These are phyloP conservation scores for Hirudo medicinalis DNA, from an alignment of 1,140 invertebrate genomes.

Conservation along the genomic window DNA sequence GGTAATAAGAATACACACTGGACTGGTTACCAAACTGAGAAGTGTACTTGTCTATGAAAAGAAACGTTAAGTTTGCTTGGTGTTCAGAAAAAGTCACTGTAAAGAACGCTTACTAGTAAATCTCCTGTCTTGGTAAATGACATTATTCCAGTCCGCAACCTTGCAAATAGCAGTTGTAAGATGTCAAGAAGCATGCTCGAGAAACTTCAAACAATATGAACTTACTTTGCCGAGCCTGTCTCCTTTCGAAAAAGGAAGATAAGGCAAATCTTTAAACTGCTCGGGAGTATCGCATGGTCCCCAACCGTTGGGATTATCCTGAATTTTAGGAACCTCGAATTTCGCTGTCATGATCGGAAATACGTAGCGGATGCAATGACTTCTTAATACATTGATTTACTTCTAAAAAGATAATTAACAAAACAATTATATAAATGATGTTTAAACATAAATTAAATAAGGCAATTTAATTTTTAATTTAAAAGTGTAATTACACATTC, in stretches of 20 bases:
- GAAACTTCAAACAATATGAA: background rate
- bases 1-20: slow-evolving; percentile 89
- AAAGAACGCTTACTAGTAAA: slow-evolving; percentile 63
- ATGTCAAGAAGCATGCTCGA: slow-evolving; percentile 7
- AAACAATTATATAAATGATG: too few relatives aligned
- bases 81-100: background rate
- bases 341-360: slow-evolving; percentile 6
- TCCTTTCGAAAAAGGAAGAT: slow-evolving; percentile 93
- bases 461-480: too few relatives aligned
- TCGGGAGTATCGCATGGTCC: slow-evolving; percentile 84
- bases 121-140: slow-evolving; percentile 85
- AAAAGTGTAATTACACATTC: too few relatives aligned
- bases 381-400: background rate
- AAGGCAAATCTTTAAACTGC: slow-evolving; percentile 92
- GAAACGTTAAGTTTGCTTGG: background rate
- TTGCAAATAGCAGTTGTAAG: slow-evolving; percentile 34
- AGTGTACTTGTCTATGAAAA: slow-evolving; percentile 71
- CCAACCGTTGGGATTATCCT: slow-evolving; percentile 83
- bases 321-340: slow-evolving; percentile 46
- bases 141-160: slow-evolving; percentile 93
- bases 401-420: too few relatives aligned
- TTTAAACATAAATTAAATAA: too few relatives aligned
- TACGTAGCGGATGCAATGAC: background rate
- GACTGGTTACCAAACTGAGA: slow-evolving; percentile 80
- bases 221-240: slow-evolving; percentile 80